A percentile compares a stretch with the other conserved stretches of the same genome.
Evolutionary conservation across 1,140 invertebrate genomes (phyloP).

Genomic region (Trinorchestia longiramus): DNA sequence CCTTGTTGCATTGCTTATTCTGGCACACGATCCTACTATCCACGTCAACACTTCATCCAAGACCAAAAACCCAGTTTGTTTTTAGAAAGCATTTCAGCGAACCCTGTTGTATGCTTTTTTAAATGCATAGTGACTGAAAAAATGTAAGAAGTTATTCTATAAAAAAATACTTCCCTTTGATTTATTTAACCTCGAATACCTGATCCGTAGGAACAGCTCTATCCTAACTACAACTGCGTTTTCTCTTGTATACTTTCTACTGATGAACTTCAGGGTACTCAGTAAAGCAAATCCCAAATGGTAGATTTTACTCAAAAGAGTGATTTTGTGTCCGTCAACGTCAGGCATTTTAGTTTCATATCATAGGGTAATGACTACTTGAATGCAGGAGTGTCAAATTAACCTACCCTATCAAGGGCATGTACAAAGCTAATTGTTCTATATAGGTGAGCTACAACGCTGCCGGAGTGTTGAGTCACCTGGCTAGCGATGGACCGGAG

Average conservation of each 20-base stretch:
- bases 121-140: not conserved
- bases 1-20: no score
- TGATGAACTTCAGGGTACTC: not conserved
- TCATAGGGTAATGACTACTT: not conserved
- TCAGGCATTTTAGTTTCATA: not conserved
- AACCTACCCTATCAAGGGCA: not conserved
- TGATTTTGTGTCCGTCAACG: not conserved
- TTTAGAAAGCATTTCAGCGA: no score
- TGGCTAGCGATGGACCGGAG: conserved; percentile 89
- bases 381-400: not conserved
- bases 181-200: not conserved
- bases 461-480: conserved; percentile 93
- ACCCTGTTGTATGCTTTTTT: no score
- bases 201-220: no score
- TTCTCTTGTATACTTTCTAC: no score
- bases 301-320: not conserved
- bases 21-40: no score
- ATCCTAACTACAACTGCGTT: not conserved
- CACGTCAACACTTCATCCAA: no score
- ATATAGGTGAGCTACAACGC: conserved; percentile 93
- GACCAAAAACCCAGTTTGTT: no score
- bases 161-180: not conserved
- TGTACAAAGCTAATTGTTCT: not conserved
- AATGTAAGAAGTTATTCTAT: not conserved
- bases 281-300: not conserved